A percentile compares a stretch with the other conserved stretches of the same genome.
Conservation (phyloP, 1,140 invertebrate species). For the Megalopta genalis region DNA sequence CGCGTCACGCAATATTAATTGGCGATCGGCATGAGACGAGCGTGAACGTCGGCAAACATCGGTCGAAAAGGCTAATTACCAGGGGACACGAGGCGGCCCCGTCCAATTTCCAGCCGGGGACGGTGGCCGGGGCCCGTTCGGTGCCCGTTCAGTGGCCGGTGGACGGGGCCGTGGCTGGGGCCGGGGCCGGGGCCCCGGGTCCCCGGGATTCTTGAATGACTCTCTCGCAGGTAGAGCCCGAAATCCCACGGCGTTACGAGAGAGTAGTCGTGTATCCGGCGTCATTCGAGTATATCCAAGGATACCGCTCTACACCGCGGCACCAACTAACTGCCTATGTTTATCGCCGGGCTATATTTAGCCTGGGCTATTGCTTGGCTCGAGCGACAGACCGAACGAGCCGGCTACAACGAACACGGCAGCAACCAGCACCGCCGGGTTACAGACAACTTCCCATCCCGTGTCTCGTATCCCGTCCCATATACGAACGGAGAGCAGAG, state of each 20-base stretch:
- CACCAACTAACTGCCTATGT: slow-evolving; percentile 71
- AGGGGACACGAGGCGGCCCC: neutral
- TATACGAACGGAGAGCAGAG: neutral
- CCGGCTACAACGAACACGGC: slow-evolving; percentile 35
- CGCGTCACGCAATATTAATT: slow-evolving; percentile 35
- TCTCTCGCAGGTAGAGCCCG: slow-evolving; percentile 35
- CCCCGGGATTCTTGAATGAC: slow-evolving; percentile 35
- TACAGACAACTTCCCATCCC: slow-evolving; percentile 23
- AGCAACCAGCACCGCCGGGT: slow-evolving; percentile 8
- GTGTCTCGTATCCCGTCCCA: slow-evolving; percentile 19
- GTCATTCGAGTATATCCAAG: slow-evolving; percentile 60
- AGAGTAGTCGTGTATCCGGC: slow-evolving; percentile 35
- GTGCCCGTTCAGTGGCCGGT: no score
- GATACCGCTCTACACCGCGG: slow-evolving; percentile 63
- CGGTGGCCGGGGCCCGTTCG: no score
- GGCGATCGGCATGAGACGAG: slow-evolving; percentile 27
- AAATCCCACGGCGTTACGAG: slow-evolving; percentile 39
- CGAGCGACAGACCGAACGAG: slow-evolving; percentile 62
- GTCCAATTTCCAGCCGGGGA: slow-evolving; percentile 14
- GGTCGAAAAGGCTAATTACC: slow-evolving; percentile 35
- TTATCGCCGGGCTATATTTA: slow-evolving; percentile 75
- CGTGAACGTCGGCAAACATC: slow-evolving; percentile 1
- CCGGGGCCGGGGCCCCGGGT: no score
- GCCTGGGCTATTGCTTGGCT: slow-evolving; percentile 68
- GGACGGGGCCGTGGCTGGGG: no score